phyloP scores from a whole-genome alignment of 2,888 invertebrate genomes.

The Clitarchus hookeri region DNA sequence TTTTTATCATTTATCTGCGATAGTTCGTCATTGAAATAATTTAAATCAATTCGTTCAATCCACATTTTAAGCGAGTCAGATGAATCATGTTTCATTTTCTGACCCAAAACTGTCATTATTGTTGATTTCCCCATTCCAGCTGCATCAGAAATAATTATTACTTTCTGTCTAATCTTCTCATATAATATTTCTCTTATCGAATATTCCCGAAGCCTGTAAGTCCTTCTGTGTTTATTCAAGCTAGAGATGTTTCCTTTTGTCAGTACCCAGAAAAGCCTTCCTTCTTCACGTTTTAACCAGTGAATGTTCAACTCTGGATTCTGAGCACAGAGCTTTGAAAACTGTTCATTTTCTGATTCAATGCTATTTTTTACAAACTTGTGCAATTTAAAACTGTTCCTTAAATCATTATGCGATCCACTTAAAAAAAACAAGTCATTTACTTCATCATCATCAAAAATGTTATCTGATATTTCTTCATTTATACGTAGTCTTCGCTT shows the following conservation, averaged over 20 bases:
- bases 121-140: constrained; percentile 39
- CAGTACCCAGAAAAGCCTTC: not conserved
- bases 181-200: not conserved
- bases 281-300: not conserved
- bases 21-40: not conserved
- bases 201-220: not conserved
- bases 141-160: constrained; percentile 29
- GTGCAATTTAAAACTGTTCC: not conserved
- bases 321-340: not conserved
- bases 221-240: not conserved
- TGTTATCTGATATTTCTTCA: not conserved
- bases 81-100: constrained; percentile 15
- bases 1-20: not conserved
- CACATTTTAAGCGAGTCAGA: not conserved
- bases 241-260: not conserved
- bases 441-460: not conserved
- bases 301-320: not conserved
- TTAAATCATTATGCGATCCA: not conserved
- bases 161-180: not conserved
- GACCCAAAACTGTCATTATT: constrained; percentile 19
- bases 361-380: not conserved
- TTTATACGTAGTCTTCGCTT: not conserved
- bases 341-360: not conserved
- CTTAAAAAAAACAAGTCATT: not conserved
- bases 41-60: constrained; percentile 16